Percentiles rank a stretch among this genome's conserved stretches.
These are phyloP conservation scores for Drosophila bunnanda DNA, from an alignment of 2,888 invertebrate species.

Conservation along the genomic window DNA sequence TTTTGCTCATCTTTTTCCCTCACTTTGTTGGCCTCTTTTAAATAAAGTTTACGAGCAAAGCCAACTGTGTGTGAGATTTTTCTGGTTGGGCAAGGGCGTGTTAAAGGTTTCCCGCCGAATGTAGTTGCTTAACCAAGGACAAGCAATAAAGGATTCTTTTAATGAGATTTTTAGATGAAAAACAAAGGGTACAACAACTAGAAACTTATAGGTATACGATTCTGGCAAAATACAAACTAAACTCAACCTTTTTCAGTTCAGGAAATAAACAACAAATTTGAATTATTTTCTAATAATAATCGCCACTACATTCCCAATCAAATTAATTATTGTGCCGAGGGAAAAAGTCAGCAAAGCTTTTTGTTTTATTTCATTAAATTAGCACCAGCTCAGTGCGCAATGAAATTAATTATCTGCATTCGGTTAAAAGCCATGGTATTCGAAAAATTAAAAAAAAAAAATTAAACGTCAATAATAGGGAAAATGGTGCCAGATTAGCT, in stretches of 20 bases:
- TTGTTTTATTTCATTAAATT: conserved; percentile 48
- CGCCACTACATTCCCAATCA: conserved; percentile 33
- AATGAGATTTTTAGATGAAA: conserved; percentile 19
- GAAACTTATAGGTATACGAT: not conserved
- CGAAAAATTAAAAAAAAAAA: conserved; percentile 34
- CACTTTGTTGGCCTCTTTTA: not conserved
- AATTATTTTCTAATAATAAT: conserved; percentile 22
- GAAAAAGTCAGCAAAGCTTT: conserved; percentile 40
- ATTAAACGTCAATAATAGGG: conserved; percentile 7
- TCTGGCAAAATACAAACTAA: conserved; percentile 8
- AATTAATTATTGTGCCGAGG: conserved; percentile 52
- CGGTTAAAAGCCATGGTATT: conserved; percentile 21
- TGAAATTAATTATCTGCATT: conserved; percentile 53
- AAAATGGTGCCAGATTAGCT: conserved; percentile 28
- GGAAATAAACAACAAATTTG: conserved; percentile 25
- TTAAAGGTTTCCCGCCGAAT: conserved; percentile 9
- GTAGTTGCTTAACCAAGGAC: conserved; percentile 55
- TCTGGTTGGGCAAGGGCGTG: conserved; percentile 13
- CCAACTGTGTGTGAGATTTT: conserved; percentile 37
- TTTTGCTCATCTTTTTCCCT: conserved; percentile 25
- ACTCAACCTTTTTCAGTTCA: conserved; percentile 36
- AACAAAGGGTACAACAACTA: not conserved
- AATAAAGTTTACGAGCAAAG: conserved; percentile 57
- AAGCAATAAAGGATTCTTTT: conserved; percentile 60
- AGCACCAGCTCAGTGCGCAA: conserved; percentile 27